Base-by-base conservation (phyloP, 2,888 invertebrate genomes). In the Piscicola geometra region DNA sequence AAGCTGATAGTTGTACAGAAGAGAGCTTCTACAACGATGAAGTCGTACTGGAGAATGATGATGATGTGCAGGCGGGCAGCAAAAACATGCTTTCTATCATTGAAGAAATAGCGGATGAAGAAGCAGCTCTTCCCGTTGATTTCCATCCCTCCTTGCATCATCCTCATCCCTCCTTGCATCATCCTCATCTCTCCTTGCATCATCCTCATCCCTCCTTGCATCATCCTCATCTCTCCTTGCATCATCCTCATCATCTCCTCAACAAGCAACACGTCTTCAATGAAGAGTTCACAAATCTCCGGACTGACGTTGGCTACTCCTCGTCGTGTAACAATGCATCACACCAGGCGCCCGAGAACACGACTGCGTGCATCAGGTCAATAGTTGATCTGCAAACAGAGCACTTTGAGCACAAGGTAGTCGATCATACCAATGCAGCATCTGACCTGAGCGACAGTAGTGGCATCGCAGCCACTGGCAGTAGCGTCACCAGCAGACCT, bases 361-460 rank as follows among this genome's bases (percentile, higher is more conserved):
- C 21, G n/a, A 56, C n/a, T 56, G 21, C 60, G 15, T 25, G 3
- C 25, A 56, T 5, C 3, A 21, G n/a, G 3, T n/a, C n/a, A n/a
- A n/a, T n/a, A n/a, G n/a, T n/a, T n/a, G 12, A 56, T 25, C n/a
- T 56, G n/a, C 3, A 56, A 5, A 21, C 3, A 5, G 12, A 56
- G 3, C 21, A 56, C 25, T 5, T 3, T 3, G 12, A 56, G 3
- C 21, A 56, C 60, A 5, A 56, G 15, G 5, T 5, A 9, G 3
- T 18, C 60, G 3, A 56, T n/a, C 60, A 5, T 21, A 56, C 25
- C 28, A 71, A 52, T 33, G n/a, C 18, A 25, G 71, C 41, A n/a
- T 71, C 71, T 1, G 71, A 71, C 33, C 15, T 71, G 3, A 71
- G 71, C 32, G 71, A 71, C 47, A 71, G 71, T 50, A 71, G 71